phyloP scores from a whole-genome alignment of 2,113 vertebrate species.

The Chaenogobius annularis region DNA sequence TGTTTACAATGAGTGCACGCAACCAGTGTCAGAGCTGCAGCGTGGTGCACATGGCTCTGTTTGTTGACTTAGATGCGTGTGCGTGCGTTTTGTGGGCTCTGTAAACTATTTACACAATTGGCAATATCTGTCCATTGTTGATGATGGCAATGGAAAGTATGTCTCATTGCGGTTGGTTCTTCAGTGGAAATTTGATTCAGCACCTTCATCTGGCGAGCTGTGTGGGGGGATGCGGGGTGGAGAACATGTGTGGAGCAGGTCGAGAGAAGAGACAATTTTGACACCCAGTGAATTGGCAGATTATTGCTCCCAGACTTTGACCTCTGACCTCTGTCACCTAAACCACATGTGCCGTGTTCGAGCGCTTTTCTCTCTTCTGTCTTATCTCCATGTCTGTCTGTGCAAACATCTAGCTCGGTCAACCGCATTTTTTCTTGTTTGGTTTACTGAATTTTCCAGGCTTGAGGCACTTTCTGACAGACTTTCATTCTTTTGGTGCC shows the following conservation, averaged over 20 bases:
- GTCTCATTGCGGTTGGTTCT: slow-evolving; percentile 63
- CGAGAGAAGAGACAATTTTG: slow-evolving; percentile 17
- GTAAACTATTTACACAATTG: slow-evolving; percentile 68
- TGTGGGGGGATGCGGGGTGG: slow-evolving; percentile 4
- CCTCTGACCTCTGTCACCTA: slow-evolving; percentile 37
- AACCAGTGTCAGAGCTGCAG: slow-evolving; percentile 8
- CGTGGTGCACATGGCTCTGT: slow-evolving; percentile 21
- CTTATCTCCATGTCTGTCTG: slow-evolving; percentile 20
- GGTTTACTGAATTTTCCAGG: slow-evolving; percentile 75
- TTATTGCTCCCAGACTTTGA: slow-evolving; percentile 35
- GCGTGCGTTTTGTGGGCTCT: slow-evolving; percentile 57
- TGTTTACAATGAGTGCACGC: slow-evolving; percentile 5
- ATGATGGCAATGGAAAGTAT: slow-evolving; percentile 71
- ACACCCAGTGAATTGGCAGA: slow-evolving; percentile 37
- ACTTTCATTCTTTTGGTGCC: slow-evolving; percentile 49
- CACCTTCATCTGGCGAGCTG: slow-evolving; percentile 49
- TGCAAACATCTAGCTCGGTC: slow-evolving; percentile 28
- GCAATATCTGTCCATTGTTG: slow-evolving; percentile 60
- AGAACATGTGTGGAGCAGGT: slow-evolving; percentile 14
- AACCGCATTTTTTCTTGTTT: slow-evolving; percentile 53
- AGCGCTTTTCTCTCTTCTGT: neutral
- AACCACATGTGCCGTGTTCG: slow-evolving; percentile 36
- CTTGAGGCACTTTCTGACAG: slow-evolving; percentile 69
- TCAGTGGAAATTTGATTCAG: slow-evolving; percentile 62
- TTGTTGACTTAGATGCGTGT: slow-evolving; percentile 32